Percentiles rank a stretch among this genome's conserved stretches.
These are phyloP conservation scores for Melanotaenia parkinsoni DNA, from an alignment of 2,797 vertebrate species.

Conservation along the genomic window DNA sequence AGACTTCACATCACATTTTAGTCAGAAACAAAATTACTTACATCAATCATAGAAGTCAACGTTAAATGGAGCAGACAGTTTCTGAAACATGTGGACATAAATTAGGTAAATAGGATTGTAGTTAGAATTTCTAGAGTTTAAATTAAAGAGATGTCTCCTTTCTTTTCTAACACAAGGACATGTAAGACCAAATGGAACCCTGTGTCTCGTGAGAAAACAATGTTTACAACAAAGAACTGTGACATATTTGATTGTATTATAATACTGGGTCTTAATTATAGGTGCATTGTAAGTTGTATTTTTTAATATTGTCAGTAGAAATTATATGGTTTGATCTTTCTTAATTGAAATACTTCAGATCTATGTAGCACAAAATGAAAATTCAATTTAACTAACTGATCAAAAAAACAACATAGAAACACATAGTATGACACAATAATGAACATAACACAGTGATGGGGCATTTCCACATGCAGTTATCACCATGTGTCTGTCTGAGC, in stretches of 20 bases:
- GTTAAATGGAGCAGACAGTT: background rate
- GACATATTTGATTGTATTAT: background rate
- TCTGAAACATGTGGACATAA: background rate
- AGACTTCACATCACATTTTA: background rate
- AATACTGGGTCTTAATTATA: no score
- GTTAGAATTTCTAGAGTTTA: background rate
- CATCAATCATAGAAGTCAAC: no score
- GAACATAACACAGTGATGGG: background rate
- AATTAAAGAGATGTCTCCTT: background rate
- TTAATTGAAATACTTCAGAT: no score
- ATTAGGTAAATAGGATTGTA: background rate
- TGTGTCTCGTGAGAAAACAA: background rate
- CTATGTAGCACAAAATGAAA: background rate
- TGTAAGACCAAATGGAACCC: background rate
- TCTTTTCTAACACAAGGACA: background rate
- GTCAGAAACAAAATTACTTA: no score
- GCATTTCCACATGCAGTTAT: background rate
- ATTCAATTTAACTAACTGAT: background rate
- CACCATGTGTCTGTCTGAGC: background rate
- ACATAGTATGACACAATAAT: no score
- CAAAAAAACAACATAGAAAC: background rate
- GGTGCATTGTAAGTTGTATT: no score
- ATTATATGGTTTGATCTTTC: no score
- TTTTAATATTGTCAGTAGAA: no score
- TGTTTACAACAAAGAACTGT: background rate